Base-by-base conservation (phyloP, 2,797 vertebrate genomes). In the Pangasius larnaudii region DNA sequence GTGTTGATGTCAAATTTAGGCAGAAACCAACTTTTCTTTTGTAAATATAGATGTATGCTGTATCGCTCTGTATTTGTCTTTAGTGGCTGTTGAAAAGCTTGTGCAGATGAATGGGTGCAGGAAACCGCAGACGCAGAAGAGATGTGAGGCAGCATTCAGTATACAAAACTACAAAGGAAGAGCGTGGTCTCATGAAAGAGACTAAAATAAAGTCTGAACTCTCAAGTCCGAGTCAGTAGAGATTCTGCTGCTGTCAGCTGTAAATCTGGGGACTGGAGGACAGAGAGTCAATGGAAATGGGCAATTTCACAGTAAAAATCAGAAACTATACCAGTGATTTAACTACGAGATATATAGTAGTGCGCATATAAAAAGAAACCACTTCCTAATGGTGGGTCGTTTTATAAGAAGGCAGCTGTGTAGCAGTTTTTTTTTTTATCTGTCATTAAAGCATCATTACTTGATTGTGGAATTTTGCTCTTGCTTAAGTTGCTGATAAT, bases 141-240 rank as follows among this genome's bases (percentile, higher is more conserved):
- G 81, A 93, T 94, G 94, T 91, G 90, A 92, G 94, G 91, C 91
- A 91, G 91, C 93, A 92, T 94, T 95, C 94, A 93, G 94, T 95
- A 92, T 90, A 94, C 93, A 94, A 46, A 95, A 96, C 95, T 96
- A 96, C 95, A 96, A 96, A 96, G 95, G 90, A 90, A 93, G 87
- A 93, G 94, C 82, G 95, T 91, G 93, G 94, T 94, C 94, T 94
- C 92, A 93, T 96, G 94, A 96, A 96, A 95, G 91, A 90, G 91
- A 93, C 94, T 90, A 92, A 95, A 96, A 96, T 95, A 90, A 89
- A 95, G 71, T 71, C 81, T 93, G 91, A 94, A 93, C 27, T 83
- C 80, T 86, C 0, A 5, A 80, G n/a, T 11, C 30, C 0, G 8
- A 61, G 36, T 63, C 78, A 13, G 85, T 92, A 94, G 93, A 93